These are phyloP conservation scores for Drosophila melanosoma DNA, from an alignment of 2,888 invertebrate species.

Conservation along the genomic window DNA sequence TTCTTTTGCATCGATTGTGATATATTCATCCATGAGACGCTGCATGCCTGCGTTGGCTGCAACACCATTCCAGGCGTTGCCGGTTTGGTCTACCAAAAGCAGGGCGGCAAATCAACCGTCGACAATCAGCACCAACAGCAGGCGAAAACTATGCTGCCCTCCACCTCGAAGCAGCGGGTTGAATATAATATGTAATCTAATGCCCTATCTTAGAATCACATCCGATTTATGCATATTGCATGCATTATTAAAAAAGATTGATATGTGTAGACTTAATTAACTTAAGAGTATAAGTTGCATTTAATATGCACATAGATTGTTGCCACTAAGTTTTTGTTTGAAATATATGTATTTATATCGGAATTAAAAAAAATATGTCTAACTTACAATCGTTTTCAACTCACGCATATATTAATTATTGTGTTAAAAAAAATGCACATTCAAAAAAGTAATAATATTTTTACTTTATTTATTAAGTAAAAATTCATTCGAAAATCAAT, in stretches of 20 bases:
- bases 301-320: conserved; percentile 16
- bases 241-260: background rate
- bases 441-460: background rate
- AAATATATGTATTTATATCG: conserved; percentile 4
- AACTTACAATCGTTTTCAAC: background rate
- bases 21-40: conserved; percentile 95
- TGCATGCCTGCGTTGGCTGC: conserved; percentile 99
- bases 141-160: conserved; percentile 18
- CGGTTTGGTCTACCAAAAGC: conserved; percentile 79
- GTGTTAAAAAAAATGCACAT: background rate
- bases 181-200: conserved; percentile 39
- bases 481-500: background rate
- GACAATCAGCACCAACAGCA: conserved; percentile 23
- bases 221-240: background rate
- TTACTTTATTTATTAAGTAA: background rate
- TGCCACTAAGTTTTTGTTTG: conserved; percentile 19
- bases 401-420: background rate
- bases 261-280: conserved; percentile 18
- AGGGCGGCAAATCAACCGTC: conserved; percentile 42
- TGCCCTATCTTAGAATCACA: background rate
- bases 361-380: background rate
- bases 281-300: conserved; percentile 9
- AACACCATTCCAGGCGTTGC: conserved; percentile 87
- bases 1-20: conserved; percentile 98
- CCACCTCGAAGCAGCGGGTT: conserved; percentile 50